Evolutionary conservation across 2,888 invertebrate genomes (phyloP).

Genomic region (Bellardia bayeri): DNA sequence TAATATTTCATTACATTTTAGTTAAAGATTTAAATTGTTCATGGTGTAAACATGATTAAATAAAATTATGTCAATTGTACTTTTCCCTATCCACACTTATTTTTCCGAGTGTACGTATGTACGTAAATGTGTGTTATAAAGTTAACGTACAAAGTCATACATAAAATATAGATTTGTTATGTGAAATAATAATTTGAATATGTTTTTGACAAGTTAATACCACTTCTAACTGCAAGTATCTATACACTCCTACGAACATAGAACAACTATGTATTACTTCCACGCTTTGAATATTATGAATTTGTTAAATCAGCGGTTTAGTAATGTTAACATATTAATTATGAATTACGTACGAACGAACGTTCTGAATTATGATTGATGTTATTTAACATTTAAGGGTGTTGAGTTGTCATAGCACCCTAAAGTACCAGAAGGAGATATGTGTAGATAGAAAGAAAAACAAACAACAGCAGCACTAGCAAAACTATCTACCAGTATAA

Average conservation of each 20-base stretch:
- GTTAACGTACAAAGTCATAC: background rate
- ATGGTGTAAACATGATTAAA: too few relatives aligned
- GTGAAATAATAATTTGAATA: conserved; percentile 42
- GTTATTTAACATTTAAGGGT: conserved; percentile 52
- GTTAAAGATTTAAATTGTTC: too few relatives aligned
- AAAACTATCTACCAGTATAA: conserved; percentile 2
- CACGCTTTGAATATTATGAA: conserved; percentile 42
- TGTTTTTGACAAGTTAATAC: conserved; percentile 57
- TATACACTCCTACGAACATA: background rate
- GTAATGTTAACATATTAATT: conserved; percentile 67
- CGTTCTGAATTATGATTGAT: conserved; percentile 53
- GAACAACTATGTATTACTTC: conserved; percentile 23
- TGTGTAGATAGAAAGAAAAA: background rate
- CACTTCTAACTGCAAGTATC: conserved; percentile 21
- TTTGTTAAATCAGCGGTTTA: conserved; percentile 65
- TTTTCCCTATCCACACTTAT: background rate
- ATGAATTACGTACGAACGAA: conserved; percentile 36
- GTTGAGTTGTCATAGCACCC: conserved; percentile 50
- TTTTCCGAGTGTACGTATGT: conserved; percentile 3
- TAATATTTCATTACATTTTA: too few relatives aligned
- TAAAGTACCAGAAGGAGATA: background rate
- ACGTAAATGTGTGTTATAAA: background rate
- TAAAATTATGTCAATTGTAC: too few relatives aligned
- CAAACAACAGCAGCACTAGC: background rate
- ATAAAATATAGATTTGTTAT: conserved; percentile 17